Base-by-base conservation (phyloP, 2,888 invertebrate genomes). In the Arrhopalites spinosus region DNA sequence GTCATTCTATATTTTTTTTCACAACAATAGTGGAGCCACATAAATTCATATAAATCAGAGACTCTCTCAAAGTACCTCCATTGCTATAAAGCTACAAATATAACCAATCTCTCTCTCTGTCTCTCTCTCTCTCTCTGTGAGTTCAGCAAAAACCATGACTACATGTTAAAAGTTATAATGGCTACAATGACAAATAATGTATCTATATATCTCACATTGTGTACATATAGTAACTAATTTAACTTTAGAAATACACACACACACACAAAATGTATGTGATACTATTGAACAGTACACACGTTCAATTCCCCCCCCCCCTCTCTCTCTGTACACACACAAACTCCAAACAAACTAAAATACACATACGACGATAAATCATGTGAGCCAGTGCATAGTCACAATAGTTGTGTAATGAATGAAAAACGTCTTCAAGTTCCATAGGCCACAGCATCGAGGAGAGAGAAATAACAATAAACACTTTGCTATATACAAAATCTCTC, bases 351-450 rank as follows among this genome's bases (percentile, higher is more conserved):
- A 72, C 63, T 43, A 72, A 47, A 72, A 63, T 29, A 66, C 66
- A 30, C 50, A 20, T 59, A 50, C 45, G 45, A 66, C 53, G 72
- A 76, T 76, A 76, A 76, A 76, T 76, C 75, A 76, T 76, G 76
- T 68, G 43, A 64, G 68, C 53, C 59, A 56, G 30, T 56, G 56
- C 71, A 61, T 75, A 70, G 71, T 76, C 76, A 76, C 76, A 76
- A 76, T 76, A 61, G 76, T 72, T 61, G 50, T 73, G 50, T 76
- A 76, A 76, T 76, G 76, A 76, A 76, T 76, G 68, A 73, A 76
- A 76, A 75, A 76, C 53, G 45, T 45, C 43, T 45, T 43, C 63
- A 61, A 69, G 72, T 72, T 61, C 61, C 61, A 71, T 59, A 71
- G 43, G 59, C 53, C 36, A 71, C 59, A 59, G 20, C 3, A 20